Evolutionary conservation across 2,888 invertebrate species (phyloP).

Genomic region (Loripinus fragilis): DNA sequence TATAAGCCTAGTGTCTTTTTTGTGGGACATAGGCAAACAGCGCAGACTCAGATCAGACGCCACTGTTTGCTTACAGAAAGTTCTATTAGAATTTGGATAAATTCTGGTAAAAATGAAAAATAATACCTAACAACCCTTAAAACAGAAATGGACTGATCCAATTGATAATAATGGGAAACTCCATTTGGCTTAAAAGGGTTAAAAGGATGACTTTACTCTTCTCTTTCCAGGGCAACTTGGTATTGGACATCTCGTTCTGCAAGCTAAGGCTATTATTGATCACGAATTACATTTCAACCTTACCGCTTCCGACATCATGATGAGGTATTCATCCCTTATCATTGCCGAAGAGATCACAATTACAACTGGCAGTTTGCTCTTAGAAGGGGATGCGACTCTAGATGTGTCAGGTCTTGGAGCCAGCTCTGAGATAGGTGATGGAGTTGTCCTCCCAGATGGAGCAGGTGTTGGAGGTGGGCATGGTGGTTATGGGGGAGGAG

Average conservation of each 20-base stretch:
- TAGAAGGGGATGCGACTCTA: slow-evolving; percentile 69
- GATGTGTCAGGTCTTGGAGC: slow-evolving; percentile 48
- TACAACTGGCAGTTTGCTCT: slow-evolving; percentile 46
- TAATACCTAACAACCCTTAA: no score
- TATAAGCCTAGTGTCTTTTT: no score
- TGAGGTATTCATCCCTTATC: slow-evolving; percentile 64
- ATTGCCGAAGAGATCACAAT: slow-evolving; percentile 65
- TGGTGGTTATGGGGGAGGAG: slow-evolving; percentile 73
- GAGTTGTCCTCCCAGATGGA: slow-evolving; percentile 38
- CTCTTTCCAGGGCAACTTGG: slow-evolving; percentile 55
- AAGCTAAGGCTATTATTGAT: slow-evolving; percentile 58
- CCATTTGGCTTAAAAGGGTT: no score
- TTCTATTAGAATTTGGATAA: no score
- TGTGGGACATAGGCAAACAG: no score
- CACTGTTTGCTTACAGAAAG: no score
- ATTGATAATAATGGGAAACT: no score
- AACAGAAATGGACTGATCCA: no score
- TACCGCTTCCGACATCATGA: slow-evolving; percentile 58
- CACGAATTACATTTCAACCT: slow-evolving; percentile 62
- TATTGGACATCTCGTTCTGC: slow-evolving; percentile 62
- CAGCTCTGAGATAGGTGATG: slow-evolving; percentile 29
- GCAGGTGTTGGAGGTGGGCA: slow-evolving; percentile 67
- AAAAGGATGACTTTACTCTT: no score
- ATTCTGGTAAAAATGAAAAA: no score
- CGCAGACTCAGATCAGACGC: no score